These are phyloP conservation scores for Apotomis turbidana DNA, from an alignment of 2,888 invertebrate genomes.

Conservation along the genomic window DNA sequence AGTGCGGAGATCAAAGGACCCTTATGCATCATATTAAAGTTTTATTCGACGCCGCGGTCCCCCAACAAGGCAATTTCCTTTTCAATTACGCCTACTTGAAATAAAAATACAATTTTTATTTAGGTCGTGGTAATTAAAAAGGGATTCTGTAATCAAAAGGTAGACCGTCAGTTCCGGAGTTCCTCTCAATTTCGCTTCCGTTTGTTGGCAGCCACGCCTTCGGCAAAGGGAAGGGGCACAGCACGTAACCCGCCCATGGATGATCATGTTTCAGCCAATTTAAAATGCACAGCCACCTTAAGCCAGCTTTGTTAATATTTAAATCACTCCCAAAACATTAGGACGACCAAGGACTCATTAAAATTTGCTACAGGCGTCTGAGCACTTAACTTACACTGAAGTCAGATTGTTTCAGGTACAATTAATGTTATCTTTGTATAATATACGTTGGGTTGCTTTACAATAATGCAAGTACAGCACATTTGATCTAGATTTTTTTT, in stretches of 20 bases:
- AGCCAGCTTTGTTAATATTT: slow-evolving; percentile 34
- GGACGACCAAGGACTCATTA: slow-evolving; percentile 31
- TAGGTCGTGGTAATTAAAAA: slow-evolving; percentile 82
- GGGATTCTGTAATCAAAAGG: slow-evolving; percentile 84
- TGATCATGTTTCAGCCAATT: slow-evolving; percentile 34
- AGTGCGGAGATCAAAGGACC: slow-evolving; percentile 81
- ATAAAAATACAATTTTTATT: slow-evolving; percentile 83
- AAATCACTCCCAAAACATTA: slow-evolving; percentile 30
- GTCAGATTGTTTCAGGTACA: not conserved
- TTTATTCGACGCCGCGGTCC: slow-evolving; percentile 75
- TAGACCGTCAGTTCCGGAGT: slow-evolving; percentile 80
- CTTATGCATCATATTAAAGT: slow-evolving; percentile 83
- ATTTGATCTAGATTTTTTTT: no score
- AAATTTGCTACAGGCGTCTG: slow-evolving; percentile 24
- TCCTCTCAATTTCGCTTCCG: slow-evolving; percentile 82
- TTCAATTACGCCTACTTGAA: slow-evolving; percentile 83
- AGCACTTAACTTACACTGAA: slow-evolving; percentile 5
- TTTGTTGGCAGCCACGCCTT: slow-evolving; percentile 81
- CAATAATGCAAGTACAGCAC: no score
- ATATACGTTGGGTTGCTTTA: no score
- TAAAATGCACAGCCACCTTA: slow-evolving; percentile 38
- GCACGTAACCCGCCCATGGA: slow-evolving; percentile 22
- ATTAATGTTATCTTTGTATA: not conserved
- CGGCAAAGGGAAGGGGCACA: slow-evolving; percentile 67
- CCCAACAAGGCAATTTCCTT: slow-evolving; percentile 79